These are phyloP conservation scores for Chelmon rostratus DNA, from an alignment of 2,797 vertebrate species.

Conservation along the genomic window DNA sequence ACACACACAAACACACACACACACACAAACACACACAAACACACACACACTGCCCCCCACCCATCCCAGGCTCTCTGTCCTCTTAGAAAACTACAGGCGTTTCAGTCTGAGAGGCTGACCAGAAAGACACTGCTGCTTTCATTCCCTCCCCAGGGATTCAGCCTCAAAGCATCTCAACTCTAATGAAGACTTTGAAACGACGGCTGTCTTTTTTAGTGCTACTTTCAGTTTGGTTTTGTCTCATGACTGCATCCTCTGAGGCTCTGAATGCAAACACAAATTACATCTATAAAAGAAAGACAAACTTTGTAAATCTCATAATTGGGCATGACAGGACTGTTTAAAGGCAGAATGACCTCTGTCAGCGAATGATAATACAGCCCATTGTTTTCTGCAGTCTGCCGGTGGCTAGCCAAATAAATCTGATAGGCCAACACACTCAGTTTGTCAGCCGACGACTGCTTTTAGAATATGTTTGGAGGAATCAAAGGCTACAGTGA, in stretches of 20 bases:
- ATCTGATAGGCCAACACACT: constrained; percentile 59
- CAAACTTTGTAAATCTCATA: constrained; percentile 73
- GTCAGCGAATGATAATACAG: constrained; percentile 63
- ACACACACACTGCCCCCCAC: background rate
- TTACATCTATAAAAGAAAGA: constrained; percentile 58
- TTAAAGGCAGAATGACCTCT: constrained; percentile 55
- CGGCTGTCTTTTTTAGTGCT: constrained; percentile 25
- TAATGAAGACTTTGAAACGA: constrained; percentile 66
- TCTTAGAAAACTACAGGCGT: constrained; percentile 61
- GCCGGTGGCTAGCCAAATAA: constrained; percentile 58
- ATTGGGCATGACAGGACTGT: constrained; percentile 64
- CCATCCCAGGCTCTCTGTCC: constrained; percentile 39
- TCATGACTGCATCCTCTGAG: constrained; percentile 55
- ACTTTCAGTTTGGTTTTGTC: constrained; percentile 47
- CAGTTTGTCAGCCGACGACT: constrained; percentile 13
- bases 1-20: background rate
- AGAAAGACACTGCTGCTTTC: constrained; percentile 66
- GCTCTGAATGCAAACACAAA: constrained; percentile 50
- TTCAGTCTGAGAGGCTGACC: constrained; percentile 61
- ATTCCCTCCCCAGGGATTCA: constrained; percentile 61
- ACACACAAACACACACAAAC: constrained; percentile 3
- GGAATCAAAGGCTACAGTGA: constrained; percentile 15
- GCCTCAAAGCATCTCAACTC: constrained; percentile 60
- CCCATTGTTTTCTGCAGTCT: constrained; percentile 67
- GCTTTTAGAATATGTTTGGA: constrained; percentile 24